Percentiles rank a stretch among this genome's conserved stretches.
These are phyloP conservation scores for Mesorhabditis spiculigera DNA, from an alignment of 2,888 invertebrate genomes.

Conservation along the genomic window DNA sequence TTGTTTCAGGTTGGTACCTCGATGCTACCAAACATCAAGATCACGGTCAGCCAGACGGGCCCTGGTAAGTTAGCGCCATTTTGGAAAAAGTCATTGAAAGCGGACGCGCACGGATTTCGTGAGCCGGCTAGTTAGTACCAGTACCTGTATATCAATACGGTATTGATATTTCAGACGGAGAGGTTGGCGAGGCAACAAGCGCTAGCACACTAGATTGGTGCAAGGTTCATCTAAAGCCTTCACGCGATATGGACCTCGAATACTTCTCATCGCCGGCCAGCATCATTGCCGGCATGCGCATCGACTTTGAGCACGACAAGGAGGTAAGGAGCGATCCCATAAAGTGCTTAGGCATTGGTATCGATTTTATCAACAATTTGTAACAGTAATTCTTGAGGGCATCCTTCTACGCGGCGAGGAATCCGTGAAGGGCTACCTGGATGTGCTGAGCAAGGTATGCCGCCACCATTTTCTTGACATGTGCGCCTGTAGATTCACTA, in stretches of 20 bases:
- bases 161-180: slow-evolving; percentile 22
- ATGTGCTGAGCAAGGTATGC: slow-evolving; percentile 55
- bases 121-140: no score
- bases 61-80: slow-evolving; percentile 20
- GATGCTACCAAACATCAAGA: slow-evolving; percentile 80
- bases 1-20: slow-evolving; percentile 70
- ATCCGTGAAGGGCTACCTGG: slow-evolving; percentile 59
- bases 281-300: slow-evolving; percentile 73
- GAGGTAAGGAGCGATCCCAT: slow-evolving; percentile 65
- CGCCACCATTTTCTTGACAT: background rate
- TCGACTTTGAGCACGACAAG: slow-evolving; percentile 81
- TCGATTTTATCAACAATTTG: no score
- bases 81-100: no score
- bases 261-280: slow-evolving; percentile 76
- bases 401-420: slow-evolving; percentile 60
- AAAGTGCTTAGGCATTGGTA: background rate
- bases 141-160: no score
- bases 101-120: no score
- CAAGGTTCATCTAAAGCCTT: slow-evolving; percentile 82
- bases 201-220: slow-evolving; percentile 44
- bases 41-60: slow-evolving; percentile 62
- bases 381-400: slow-evolving; percentile 33
- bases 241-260: slow-evolving; percentile 91
- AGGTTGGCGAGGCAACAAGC: slow-evolving; percentile 42
- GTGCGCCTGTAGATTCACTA: slow-evolving; percentile 65